Conservation (phyloP, 2,113 vertebrate genomes). For the Echinops telfairi region DNA sequence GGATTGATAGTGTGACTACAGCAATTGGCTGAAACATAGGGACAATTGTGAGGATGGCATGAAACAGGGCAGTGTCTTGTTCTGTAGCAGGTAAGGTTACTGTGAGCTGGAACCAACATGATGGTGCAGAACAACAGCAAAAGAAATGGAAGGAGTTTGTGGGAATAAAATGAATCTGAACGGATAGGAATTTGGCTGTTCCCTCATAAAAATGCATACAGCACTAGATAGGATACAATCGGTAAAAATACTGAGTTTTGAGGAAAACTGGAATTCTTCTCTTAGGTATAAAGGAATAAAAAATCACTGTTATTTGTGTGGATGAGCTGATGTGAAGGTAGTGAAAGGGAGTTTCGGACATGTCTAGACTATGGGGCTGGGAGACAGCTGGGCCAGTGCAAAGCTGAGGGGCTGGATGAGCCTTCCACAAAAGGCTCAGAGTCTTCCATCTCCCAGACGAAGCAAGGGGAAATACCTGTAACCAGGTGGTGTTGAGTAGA, state of each 20-base stretch:
- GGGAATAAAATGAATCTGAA: not conserved
- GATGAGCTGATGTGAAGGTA: not conserved
- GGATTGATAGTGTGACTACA: not conserved
- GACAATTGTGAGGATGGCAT: not conserved
- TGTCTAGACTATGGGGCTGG: not conserved
- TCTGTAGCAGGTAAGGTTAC: no score
- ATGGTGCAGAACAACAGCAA: not conserved
- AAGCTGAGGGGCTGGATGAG: not conserved
- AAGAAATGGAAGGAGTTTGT: constrained; percentile 22
- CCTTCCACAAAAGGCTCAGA: not conserved
- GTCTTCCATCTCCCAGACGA: not conserved
- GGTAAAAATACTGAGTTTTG: not conserved
- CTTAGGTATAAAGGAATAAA: not conserved
- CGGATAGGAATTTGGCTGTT: no score
- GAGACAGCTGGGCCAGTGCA: not conserved
- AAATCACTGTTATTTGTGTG: not conserved
- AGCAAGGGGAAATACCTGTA: not conserved
- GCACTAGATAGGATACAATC: not conserved
- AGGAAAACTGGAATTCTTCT: not conserved
- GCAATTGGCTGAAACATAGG: not conserved
- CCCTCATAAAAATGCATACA: not conserved
- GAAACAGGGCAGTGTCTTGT: not conserved
- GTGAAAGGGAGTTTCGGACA: not conserved
- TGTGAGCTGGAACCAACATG: not conserved
- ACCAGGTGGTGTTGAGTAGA: not conserved